Percentiles rank a stretch among this genome's conserved stretches.
Evolutionary conservation across 2,797 vertebrate species (phyloP).

Genomic region (Hydrophis major): DNA sequence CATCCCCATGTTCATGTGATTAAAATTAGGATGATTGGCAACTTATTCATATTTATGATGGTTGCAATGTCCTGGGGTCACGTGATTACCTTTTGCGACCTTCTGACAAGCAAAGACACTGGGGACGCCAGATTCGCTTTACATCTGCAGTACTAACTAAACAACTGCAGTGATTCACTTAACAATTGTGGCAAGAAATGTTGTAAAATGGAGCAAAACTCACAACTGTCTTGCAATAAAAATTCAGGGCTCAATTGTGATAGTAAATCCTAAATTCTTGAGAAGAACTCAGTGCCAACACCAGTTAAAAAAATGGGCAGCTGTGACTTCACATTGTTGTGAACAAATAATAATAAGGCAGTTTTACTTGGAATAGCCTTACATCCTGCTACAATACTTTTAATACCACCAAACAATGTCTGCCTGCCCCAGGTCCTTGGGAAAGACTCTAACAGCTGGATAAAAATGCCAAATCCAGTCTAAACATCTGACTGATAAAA

Average conservation of each 20-base stretch:
- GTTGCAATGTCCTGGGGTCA: not conserved
- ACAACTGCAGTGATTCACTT: not conserved
- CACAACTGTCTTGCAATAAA: not conserved
- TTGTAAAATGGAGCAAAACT: not conserved
- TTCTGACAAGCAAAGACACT: not conserved
- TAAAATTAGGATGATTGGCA: not conserved
- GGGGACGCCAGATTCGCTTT: not conserved
- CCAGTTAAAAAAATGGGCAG: not conserved
- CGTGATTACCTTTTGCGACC: not conserved
- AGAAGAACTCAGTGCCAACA: not conserved
- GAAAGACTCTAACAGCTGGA: not conserved
- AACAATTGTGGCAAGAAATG: not conserved
- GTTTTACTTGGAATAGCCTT: not conserved
- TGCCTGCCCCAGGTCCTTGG: not conserved
- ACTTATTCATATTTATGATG: not conserved
- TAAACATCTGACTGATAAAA: not conserved
- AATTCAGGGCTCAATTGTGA: not conserved
- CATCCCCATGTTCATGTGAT: not conserved
- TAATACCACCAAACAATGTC: not conserved
- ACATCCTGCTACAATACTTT: not conserved
- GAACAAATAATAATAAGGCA: not conserved
- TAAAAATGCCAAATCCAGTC: not conserved
- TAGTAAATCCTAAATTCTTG: not conserved
- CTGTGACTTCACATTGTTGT: not conserved
- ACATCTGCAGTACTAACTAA: not conserved